Percentiles rank a stretch among this genome's conserved stretches.
Conservation (phyloP, 2,797 vertebrate genomes). For the Kryptolebias ocellatus region DNA sequence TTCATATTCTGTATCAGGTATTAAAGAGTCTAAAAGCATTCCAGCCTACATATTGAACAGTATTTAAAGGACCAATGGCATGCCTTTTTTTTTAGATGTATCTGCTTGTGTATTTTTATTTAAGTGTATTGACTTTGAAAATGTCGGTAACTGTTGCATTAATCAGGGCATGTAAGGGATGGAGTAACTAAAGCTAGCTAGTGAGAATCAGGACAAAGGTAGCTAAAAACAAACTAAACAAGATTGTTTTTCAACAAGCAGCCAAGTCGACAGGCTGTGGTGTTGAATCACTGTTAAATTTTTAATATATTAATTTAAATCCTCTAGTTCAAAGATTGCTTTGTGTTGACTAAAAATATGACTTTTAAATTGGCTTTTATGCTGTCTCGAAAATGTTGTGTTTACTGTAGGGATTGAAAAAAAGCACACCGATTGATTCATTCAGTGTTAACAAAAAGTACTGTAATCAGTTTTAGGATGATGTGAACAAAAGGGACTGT, state of each 20-base stretch:
- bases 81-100: constrained; percentile 60
- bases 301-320: constrained; percentile 77
- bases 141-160: constrained; percentile 55
- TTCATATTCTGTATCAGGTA: constrained; percentile 79
- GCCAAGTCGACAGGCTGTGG: constrained; percentile 37
- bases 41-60: constrained; percentile 75
- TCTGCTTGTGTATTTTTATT: constrained; percentile 71
- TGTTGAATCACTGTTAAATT: constrained; percentile 71
- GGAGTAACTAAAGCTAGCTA: constrained; percentile 51
- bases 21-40: constrained; percentile 82
- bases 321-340: constrained; percentile 51
- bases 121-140: constrained; percentile 60
- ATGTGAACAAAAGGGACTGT: constrained; percentile 74
- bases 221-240: constrained; percentile 55
- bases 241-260: constrained; percentile 39
- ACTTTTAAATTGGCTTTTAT: constrained; percentile 64
- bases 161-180: constrained; percentile 65
- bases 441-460: constrained; percentile 71
- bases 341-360: constrained; percentile 52
- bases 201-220: constrained; percentile 57
- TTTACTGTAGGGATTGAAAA: constrained; percentile 63
- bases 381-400: constrained; percentile 35
- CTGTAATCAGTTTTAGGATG: constrained; percentile 64
- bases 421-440: constrained; percentile 67
- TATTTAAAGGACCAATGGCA: constrained; percentile 83